Base-by-base conservation (phyloP, 2,888 invertebrate genomes). In the Drosophila kuntzei region DNA sequence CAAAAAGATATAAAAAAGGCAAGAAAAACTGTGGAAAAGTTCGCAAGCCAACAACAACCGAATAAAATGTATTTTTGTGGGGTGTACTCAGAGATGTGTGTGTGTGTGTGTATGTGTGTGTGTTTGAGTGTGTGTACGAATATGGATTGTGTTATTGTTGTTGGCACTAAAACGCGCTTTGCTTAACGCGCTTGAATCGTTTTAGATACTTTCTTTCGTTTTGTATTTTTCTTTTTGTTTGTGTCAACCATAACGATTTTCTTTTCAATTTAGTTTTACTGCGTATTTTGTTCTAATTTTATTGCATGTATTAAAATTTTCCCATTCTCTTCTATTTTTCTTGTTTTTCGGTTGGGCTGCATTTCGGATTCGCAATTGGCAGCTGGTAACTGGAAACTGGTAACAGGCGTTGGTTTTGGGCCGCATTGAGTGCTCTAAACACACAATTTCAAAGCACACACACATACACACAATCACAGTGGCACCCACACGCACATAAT, bases 251-350 rank as follows among this genome's bases (percentile, higher is more conserved):
- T 89, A 84, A 81, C 87, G 84, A 86, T 86, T 87, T 89, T 87
- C 88, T 86, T 86, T 87, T 87, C 86, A 83, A 87, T 86, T 87
- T 89, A 80, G 75, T 87, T 87, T 89, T 89, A 87, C 75, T 77
- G 78, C 79, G 77, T 78, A 87, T 86, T 87, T 86, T 77, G 76
- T 78, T 88, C 80, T 86, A 87, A 86, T 86, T 86, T 86, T 86
- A 86, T 86, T 78, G 84, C 87, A 61, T 67, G 71, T 87, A 88
- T 88, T 84, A 87, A 85, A 88, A 88, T 69, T 34, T 32, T 20
- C 32, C 51, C 16, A 29, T 9, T 25, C 43, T 54, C 11, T 20
- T 9, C 22, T 25, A 25, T 20, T 25, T n/a, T 18, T 34, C 11
- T 12, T 39, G 25, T 16, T 54, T 39, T 29, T 51, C 22, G 14